Evolutionary conservation across 2,797 vertebrate genomes (phyloP), one percentile per base, ranked within the genome.

Genomic region (Margarornis squamiger): DNA sequence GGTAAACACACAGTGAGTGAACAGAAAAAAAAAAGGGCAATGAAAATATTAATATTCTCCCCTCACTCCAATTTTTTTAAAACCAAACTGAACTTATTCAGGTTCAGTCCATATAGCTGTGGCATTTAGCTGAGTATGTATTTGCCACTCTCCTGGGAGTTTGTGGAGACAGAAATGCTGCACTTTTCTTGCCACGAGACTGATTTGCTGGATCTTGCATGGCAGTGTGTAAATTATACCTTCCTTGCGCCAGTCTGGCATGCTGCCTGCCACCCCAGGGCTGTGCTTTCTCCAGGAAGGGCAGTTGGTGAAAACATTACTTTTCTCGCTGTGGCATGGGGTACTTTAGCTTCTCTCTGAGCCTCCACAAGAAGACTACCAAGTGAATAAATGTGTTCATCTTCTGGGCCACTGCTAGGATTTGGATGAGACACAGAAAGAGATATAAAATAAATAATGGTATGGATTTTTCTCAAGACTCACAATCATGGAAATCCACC

Each of bases 1-100:
- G 95, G 95, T 97, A 97, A 97, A 97, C 93, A 98, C 95, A 96
- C 86, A 97, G 84, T 79, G 86, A 89, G 88, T 58, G 89, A 97
- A 86, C 34, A 70, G 57, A 45, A 48, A 13, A 48, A 46, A 45
- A 96, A 86, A 87, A 63, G 13, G 17, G 11, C 57, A 61, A 16
- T 49, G 46, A 83, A 94, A 96, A 91, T 79, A 95, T 71, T 77
- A 39, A 77, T 94, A 85, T 87, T 85, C 24, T 66, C 3, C 15
- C 10, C 2, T 34, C 27, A 6, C 49, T 36, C 48, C 7, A 14
- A 10, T 75, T 81, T 45, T 89, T 92, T 58, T 26, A 3, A 2
- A 88, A 83, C 24, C 12, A 12, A 71, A 68, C 41, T 55, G 20
- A 57, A 46, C 10, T 32, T 67, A 52, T 46, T 85, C 17, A 24